Evolutionary conservation across 2,888 invertebrate species (phyloP), one percentile per base, ranked within the genome.

Genomic region (Oasisia sp.): DNA sequence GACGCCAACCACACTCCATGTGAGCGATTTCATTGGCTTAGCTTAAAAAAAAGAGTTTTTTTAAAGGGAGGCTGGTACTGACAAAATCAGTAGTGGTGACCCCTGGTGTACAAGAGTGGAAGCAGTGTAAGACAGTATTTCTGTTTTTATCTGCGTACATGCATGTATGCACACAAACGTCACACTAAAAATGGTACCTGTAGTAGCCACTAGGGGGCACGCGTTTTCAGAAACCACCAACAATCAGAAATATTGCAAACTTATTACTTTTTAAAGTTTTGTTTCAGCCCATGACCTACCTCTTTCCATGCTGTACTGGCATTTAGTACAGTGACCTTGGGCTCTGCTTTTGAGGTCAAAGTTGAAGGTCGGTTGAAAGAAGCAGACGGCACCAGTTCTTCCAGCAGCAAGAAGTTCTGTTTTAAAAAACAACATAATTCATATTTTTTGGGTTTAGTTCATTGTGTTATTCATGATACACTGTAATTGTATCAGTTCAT

Each of bases 401-500:
- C 96, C 92, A 96, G 94, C 58, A 96, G 90, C 27, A 97, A 94
- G 93, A 96, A 96, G 92, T 94, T 95, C 96, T 96, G 94, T 11
- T 89, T 32, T 56, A 44, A 45, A 74, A 74, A 74, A 27, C 19
- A 27, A 19, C 27, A 27, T 74, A 19, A 74, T 74, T 74, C 27
- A 74, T 74, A 74, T 3, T 74, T n/a, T 38, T 38, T 38, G 0
- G 74, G 27, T 27, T 74, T 74, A 27, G 74, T 7, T 74, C 74
- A 74, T 27, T 14, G 27, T 74, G 4, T 19, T 19, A 56, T 11
- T 56, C 11, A 14, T 56, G n/a, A n/a, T n/a, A n/a, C n/a, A n/a
- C n/a, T 11, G 19, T 56, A 56, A 11, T 14, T 56, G 7, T 19
- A n/a, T 3, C 3, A 14, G 7, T 74, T 27, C 74, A 14, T 74